phyloP scores from a whole-genome alignment of 2,113 vertebrate species.

The Syngnathus floridae region DNA sequence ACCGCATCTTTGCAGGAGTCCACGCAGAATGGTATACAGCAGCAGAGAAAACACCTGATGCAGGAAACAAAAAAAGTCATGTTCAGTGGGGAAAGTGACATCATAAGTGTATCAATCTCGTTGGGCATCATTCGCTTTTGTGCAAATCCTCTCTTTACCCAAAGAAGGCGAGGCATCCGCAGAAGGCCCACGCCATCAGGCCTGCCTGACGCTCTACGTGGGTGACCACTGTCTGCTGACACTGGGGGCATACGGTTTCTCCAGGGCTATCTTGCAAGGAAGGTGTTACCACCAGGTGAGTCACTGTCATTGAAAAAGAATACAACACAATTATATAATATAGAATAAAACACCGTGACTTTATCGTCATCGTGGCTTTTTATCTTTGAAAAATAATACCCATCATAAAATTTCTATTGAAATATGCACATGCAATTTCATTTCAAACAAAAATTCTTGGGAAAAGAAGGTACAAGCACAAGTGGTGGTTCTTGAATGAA shows the following conservation, averaged over 20 bases:
- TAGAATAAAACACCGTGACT: not conserved
- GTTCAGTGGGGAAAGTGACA: not conserved
- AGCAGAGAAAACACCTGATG: constrained; percentile 78
- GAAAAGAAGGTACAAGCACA: no score
- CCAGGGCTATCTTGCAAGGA: constrained; percentile 43
- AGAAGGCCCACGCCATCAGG: constrained; percentile 57
- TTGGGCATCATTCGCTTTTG: not conserved
- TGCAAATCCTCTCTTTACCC: constrained; percentile 44
- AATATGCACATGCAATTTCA: no score
- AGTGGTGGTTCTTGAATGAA: no score
- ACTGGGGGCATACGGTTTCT: constrained; percentile 56
- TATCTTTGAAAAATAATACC: not conserved
- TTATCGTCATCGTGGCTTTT: not conserved
- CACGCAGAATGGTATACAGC: constrained; percentile 83
- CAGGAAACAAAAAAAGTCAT: not conserved
- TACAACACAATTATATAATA: not conserved
- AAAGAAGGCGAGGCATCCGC: constrained; percentile 39
- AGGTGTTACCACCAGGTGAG: constrained; percentile 37
- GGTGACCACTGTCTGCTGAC: constrained; percentile 54
- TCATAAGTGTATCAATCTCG: not conserved
- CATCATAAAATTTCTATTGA: no score
- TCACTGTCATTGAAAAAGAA: constrained; percentile 41
- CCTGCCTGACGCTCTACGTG: constrained; percentile 22
- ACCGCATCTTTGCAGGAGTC: constrained; percentile 83
- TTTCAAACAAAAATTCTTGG: no score